Evolutionary conservation across 2,113 vertebrate species (phyloP), one percentile per base, ranked within the genome.

Genomic region (Nansenia antarctica): DNA sequence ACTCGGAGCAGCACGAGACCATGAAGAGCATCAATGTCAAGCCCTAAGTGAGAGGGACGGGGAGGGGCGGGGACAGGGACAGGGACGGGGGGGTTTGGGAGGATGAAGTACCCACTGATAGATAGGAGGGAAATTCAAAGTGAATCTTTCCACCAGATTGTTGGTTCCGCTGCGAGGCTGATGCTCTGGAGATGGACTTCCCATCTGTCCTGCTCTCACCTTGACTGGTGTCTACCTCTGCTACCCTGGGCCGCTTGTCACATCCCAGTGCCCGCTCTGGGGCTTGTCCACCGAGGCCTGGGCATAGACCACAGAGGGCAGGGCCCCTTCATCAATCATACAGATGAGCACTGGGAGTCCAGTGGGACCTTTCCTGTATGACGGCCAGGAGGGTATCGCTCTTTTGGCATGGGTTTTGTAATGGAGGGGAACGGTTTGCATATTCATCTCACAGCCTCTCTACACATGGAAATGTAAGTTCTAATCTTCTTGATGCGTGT

Each of bases 191-290:
- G 83, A 74, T 76, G 62, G 1, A 77, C 52, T 73, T 79, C 77
- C 78, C 88, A 82, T 84, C 82, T 83, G 82, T 88, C 88, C 80
- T 80, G 80, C 76, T 86, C 84, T 89, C 84, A 87, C 87, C 89
- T 88, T 87, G 82, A 83, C 81, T 77, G 54, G 63, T 73, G 80
- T 80, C 77, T 77, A 83, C 78, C 1, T n/a, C n/a, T 18, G n/a
- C 7, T 80, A 76, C 67, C 69, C 73, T 69, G 74, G 78, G 78
- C 77, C 65, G 67, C 80, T 81, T 86, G 87, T 90, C 88, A 87
- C 78, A 77, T 85, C 79, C 83, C 85, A 89, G 77, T 85, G 76
- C 30, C 84, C 79, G 81, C 82, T 73, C 12, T 20, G 45, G 75
- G 84, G 80, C 80, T 68, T 61, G 82, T 88, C 88, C 82, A 72